These are phyloP conservation scores for Hafferia zeledoni DNA, from an alignment of 2,797 vertebrate species.

Conservation along the genomic window DNA sequence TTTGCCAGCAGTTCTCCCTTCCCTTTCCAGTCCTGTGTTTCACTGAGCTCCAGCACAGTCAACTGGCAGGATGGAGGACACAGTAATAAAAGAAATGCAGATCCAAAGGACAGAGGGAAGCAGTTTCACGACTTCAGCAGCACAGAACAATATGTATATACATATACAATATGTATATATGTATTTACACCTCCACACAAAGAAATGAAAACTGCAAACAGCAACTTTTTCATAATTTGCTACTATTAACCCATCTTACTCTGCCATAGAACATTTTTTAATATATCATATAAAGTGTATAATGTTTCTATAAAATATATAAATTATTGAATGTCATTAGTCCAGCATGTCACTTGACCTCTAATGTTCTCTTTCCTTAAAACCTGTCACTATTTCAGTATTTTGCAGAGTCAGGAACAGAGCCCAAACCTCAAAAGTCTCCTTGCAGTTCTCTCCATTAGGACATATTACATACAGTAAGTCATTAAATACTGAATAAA, in stretches of 20 bases:
- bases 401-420: constrained; percentile 4
- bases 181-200: neutral
- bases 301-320: neutral
- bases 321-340: neutral
- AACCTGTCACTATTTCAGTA: constrained; percentile 5
- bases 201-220: constrained; percentile 2
- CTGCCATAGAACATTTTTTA: neutral
- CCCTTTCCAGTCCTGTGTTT: neutral
- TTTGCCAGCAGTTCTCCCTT: neutral
- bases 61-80: neutral
- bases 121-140: neutral
- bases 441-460: constrained; percentile 15
- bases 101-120: neutral
- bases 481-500: neutral
- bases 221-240: neutral
- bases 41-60: neutral
- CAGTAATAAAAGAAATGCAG: neutral
- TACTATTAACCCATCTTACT: neutral
- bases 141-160: neutral
- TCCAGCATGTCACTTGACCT: neutral
- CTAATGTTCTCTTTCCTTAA: constrained; percentile 12
- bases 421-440: constrained; percentile 29
- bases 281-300: neutral
- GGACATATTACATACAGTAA: neutral
- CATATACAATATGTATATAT: neutral